Evolutionary conservation across 2,797 vertebrate species (phyloP).

Genomic region (Spea hammondii): DNA sequence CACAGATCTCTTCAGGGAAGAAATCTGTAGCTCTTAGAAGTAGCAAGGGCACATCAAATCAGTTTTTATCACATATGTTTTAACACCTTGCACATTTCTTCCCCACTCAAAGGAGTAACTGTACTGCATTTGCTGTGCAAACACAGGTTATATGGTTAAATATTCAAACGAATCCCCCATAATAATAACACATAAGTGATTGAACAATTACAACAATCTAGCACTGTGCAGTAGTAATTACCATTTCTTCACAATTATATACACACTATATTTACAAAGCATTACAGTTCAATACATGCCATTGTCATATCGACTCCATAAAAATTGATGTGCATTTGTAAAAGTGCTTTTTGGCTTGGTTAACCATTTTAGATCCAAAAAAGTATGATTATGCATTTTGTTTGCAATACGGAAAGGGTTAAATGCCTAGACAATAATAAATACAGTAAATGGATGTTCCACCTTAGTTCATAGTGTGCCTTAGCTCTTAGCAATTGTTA

Average conservation of each 20-base stretch:
- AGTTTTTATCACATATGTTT: neutral
- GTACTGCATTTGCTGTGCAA: neutral
- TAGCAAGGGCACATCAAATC: neutral
- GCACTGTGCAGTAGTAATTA: neutral
- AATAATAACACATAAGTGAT: constrained; percentile 1
- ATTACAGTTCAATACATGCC: neutral
- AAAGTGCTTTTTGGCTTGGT: too few species aligned
- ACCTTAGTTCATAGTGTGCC: too few species aligned
- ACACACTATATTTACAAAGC: constrained; percentile 10
- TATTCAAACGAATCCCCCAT: neutral
- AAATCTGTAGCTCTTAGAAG: neutral
- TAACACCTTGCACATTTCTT: neutral
- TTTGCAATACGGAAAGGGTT: too few species aligned
- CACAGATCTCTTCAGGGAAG: neutral
- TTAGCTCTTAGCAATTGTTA: too few species aligned
- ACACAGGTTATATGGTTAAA: neutral
- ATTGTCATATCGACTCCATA: constrained; percentile 1
- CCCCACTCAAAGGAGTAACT: neutral
- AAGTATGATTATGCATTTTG: too few species aligned
- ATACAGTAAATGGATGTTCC: too few species aligned
- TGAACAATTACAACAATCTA: neutral
- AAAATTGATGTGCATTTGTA: neutral
- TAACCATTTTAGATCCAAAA: too few species aligned
- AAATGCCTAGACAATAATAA: too few species aligned
- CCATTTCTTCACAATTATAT: neutral